Conservation (phyloP, 1,140 invertebrate genomes). For the Trissolcus basalis region DNA sequence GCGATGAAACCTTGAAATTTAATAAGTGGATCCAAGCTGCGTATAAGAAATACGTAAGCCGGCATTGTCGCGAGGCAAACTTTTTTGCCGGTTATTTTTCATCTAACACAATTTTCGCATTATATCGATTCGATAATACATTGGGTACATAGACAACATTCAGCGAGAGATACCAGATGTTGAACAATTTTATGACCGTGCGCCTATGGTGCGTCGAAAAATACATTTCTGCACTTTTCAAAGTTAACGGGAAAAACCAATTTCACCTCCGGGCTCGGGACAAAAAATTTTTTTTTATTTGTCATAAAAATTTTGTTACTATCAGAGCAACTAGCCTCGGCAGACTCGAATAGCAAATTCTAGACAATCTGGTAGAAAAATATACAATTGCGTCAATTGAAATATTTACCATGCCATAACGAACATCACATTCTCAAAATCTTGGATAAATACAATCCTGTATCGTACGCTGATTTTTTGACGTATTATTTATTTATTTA, state of each 20-base stretch:
- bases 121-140: slow-evolving; percentile 31
- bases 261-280: neutral
- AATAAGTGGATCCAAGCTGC: neutral
- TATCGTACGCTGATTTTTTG: too few relatives aligned
- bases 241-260: slow-evolving; percentile 7
- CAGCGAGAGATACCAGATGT: slow-evolving; percentile 34
- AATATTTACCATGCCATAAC: too few relatives aligned
- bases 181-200: slow-evolving; percentile 21
- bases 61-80: neutral
- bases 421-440: too few relatives aligned
- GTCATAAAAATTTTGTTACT: slow-evolving; percentile 14
- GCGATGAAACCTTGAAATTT: too few relatives aligned
- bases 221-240: slow-evolving; percentile 13
- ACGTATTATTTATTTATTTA: too few relatives aligned
- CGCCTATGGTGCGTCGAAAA: slow-evolving; percentile 11
- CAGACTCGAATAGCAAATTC: too few relatives aligned
- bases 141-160: slow-evolving; percentile 23
- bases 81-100: slow-evolving; percentile 23
- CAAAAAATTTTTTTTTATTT: slow-evolving; percentile 27
- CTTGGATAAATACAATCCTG: too few relatives aligned
- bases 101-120: slow-evolving; percentile 31
- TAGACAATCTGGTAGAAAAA: too few relatives aligned
- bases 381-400: too few relatives aligned
- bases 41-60: neutral
- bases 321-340: too few relatives aligned